Evolutionary conservation across 2,888 invertebrate genomes (phyloP).

Genomic region (Troides oblongomaculatus): DNA sequence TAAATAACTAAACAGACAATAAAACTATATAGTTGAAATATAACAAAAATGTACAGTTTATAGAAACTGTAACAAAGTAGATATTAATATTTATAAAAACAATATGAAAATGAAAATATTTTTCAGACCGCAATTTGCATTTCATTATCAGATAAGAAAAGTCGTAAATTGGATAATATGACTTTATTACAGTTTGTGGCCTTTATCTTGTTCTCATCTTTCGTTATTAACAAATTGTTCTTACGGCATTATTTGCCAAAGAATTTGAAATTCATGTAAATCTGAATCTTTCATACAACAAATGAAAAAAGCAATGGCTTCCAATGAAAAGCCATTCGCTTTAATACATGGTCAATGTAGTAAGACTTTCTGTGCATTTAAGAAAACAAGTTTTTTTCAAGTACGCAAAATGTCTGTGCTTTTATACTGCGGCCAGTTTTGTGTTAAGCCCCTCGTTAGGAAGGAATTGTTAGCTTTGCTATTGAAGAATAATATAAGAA

Average conservation of each 20-base stretch:
- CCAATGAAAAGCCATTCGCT: neutral
- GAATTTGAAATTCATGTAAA: neutral
- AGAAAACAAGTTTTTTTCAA: neutral
- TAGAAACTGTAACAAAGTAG: neutral
- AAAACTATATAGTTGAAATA: neutral
- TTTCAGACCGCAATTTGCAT: constrained; percentile 12
- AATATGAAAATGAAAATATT: neutral
- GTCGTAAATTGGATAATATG: constrained; percentile 13
- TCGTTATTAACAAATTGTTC: neutral
- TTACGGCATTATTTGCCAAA: neutral
- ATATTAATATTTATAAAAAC: neutral
- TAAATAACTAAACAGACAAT: no score
- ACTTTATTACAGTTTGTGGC: constrained; percentile 16
- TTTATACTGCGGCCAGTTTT: neutral
- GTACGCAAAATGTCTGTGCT: neutral
- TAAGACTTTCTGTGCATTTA: neutral
- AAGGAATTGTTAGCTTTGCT: constrained; percentile 1
- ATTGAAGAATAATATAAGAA: neutral
- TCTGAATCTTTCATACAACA: neutral
- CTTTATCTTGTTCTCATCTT: constrained; percentile 20
- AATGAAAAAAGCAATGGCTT: neutral
- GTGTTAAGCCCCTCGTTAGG: neutral
- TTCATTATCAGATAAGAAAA: constrained; percentile 21
- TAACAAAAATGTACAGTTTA: neutral
- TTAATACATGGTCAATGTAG: neutral